Evolutionary conservation across 2,797 vertebrate genomes (phyloP), one percentile per base, ranked within the genome.

Genomic region (Rhinophrynus dorsalis): DNA sequence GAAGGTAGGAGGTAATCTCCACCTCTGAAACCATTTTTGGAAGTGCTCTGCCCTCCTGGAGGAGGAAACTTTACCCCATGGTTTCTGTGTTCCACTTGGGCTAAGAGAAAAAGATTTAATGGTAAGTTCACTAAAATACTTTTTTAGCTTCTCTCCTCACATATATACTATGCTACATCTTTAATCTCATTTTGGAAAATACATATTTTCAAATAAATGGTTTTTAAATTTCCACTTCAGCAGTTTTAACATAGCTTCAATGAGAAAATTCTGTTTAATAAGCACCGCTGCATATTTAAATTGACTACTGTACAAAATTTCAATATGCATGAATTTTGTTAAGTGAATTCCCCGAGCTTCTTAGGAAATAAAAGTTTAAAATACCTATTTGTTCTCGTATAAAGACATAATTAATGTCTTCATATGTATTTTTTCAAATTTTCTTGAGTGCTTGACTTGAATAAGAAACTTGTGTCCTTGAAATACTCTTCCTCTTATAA

Each of bases 161-260:
- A 48, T 44, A 15, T 18, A 44, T 44, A 44, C 20, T 10, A 2
- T 18, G 11, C 15, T 11, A 17, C 40, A 44, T 44, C n/a, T 44
- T 7, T 44, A 44, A 44, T 20, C 40, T 44, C 18, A 44, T 11
- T 44, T 26, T 44, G 26, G 21, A 44, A 60, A 29, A 27, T 18
- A 29, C 18, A 9, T 13, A 12, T 7, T 60, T 40, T 29, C 29
- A 24, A 60, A 44, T 60, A 60, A 60, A 29, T 60, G 57, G 15
- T 24, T 44, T 60, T 44, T 15, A 23, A 60, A 38, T 60, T 60
- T 60, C 57, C 26, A 44, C 57, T 60, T 60, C 57, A 60, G 57
- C 38, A 26, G 37, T 60, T 60, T 60, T 44, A 29, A 60, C 38
- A 44, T 60, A 30, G 37, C 44, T 45, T 60, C 37, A 44, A 42